phyloP scores from a whole-genome alignment of 2,888 invertebrate species.

The Mimumesa dahlbomi region DNA sequence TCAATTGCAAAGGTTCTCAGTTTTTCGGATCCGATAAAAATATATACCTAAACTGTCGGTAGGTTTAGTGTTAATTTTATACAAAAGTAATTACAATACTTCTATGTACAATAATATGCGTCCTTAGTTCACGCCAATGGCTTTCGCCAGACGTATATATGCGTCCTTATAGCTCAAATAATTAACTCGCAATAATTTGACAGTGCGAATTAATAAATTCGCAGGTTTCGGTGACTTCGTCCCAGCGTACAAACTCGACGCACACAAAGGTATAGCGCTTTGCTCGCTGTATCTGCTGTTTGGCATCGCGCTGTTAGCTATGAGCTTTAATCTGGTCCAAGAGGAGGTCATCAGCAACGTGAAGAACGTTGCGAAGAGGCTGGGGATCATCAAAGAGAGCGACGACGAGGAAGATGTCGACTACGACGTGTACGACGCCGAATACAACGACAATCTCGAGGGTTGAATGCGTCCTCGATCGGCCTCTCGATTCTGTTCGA shows the following conservation, averaged over 20 bases:
- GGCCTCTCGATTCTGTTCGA: constrained; percentile 45
- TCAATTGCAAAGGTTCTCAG: too few species aligned
- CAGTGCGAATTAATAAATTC: too few species aligned
- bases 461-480: constrained; percentile 44
- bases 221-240: constrained; percentile 93
- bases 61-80: too few species aligned
- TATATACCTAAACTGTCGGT: too few species aligned
- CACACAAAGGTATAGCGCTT: constrained; percentile 87
- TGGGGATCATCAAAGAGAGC: constrained; percentile 93
- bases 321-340: constrained; percentile 98
- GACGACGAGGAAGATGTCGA: constrained; percentile 83
- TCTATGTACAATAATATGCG: too few species aligned
- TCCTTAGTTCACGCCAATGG: too few species aligned
- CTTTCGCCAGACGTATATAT: too few species aligned
- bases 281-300: constrained; percentile 96
- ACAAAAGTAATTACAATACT: too few species aligned
- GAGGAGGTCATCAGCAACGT: constrained; percentile 95
- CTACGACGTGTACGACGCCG: constrained; percentile 69
- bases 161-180: too few species aligned
- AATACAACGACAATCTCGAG: constrained; percentile 67
- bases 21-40: too few species aligned
- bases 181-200: too few species aligned
- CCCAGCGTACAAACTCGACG: constrained; percentile 87
- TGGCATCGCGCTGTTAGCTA: constrained; percentile 95
- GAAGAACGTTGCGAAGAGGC: constrained; percentile 90